Base-by-base conservation (phyloP, 2,888 invertebrate genomes). In the Trachelus tabidus region DNA sequence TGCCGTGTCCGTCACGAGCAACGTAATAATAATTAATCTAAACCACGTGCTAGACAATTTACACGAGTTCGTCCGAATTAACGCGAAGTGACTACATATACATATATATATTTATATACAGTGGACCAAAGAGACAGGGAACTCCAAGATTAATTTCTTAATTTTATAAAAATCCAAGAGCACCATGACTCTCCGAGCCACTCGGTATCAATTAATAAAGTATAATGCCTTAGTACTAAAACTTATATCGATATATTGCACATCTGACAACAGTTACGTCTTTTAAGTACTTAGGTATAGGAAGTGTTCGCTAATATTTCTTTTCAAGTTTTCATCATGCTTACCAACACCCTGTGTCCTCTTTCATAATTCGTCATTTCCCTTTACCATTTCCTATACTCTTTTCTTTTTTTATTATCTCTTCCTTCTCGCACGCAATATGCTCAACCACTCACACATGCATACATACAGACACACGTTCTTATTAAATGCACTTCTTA, bases 201-300 rank as follows among this genome's bases (percentile, higher is more conserved):
- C 56, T 56, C 35, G 31, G 12, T 76, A 83, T 83, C 81, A 83
- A 80, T 88, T 87, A 87, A 85, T 88, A 88, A 89, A 89, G 88
- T 89, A 88, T 87, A 87, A 85, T 87, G 83, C 76, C 88, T 89
- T 89, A 89, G 76, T 68, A 71, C 79, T 76, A 88, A 81, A 90
- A 89, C 90, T 91, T 90, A 91, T 88, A 87, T 85, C 89, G 86
- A 90, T 90, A 91, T 91, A 91, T 91, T 91, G 91, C 91, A 91
- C 91, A 90, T 91, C 90, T 89, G 91, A 91, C 90, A 91, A 91
- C 91, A 91, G 88, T 91, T 90, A 90, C 86, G 87, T 89, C 85
- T 87, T 86, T 89, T 89, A 90, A 90, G 90, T 90, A 90, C 89
- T 89, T 85, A 88, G 87, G 86, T 88, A 89, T 87, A 88, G 89